Base-by-base conservation (phyloP, 2,797 vertebrate genomes). In the Takifugu ocellatus region DNA sequence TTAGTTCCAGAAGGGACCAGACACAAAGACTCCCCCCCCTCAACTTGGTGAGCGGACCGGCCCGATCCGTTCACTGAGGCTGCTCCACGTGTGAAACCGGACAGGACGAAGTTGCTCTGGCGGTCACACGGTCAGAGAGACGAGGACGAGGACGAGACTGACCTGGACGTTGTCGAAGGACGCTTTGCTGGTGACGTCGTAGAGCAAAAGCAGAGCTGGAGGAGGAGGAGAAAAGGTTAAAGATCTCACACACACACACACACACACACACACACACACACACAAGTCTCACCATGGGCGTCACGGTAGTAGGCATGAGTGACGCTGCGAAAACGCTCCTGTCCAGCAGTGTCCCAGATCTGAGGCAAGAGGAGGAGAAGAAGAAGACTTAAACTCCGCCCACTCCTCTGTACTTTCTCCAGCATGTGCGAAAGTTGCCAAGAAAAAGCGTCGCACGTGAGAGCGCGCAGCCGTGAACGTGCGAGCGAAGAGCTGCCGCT, bases 81-180 rank as follows among this genome's bases (percentile, higher is more conserved):
- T 36, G 9, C 36, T 1, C 36, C 36, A 39, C 5, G 36, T 39
- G 36, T 39, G 36, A 39, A 39, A 3, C 36, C 36, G 14, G 36
- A 39, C 36, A 39, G 36, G 17, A 17, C 5, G 15, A 44, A 4
- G 43, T 14, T 25, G 46, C 7, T n/a, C 25, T 5, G 1, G 17
- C 24, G 15, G 25, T 31, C 17, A 16, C 7, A 31, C 24, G 15
- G 24, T 31, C 17, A 25, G 6, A 57, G n/a, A 53, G 25, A 29
- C 29, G 21, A 68, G 21, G 27, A 29, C 9, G 36, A 39, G 12
- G 36, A 39, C 36, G 14, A 39, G 14, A 14, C 87, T 25, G 79
- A 91, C 89, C 92, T 93, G 92, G 66, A 95, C 94, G 90, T 94
- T 97, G 92, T 95, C 93, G 0, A 97, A 98, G 1, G 96, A 97